A percentile compares a stretch with the other conserved stretches of the same genome.
Evolutionary conservation across 2,888 invertebrate genomes (phyloP).

Genomic region (Ochropleura leucogaster): DNA sequence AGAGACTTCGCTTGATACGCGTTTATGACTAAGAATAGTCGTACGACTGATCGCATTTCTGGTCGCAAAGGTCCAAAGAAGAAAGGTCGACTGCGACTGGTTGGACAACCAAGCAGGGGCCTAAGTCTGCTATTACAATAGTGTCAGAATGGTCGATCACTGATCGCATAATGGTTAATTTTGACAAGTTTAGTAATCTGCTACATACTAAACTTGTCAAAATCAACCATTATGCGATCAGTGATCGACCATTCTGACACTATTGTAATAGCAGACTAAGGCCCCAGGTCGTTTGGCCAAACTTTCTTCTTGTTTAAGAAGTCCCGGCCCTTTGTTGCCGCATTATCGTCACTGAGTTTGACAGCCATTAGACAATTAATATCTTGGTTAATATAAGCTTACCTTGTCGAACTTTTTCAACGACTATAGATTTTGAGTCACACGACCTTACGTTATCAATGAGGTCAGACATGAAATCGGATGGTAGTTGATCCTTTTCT

Average conservation of each 20-base stretch:
- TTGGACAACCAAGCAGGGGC: background rate
- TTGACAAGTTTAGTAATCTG: too few relatives aligned
- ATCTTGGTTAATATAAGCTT: background rate
- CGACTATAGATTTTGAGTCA: slow-evolving; percentile 12
- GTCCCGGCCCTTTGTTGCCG: background rate
- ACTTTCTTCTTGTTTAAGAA: background rate
- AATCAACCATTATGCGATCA: too few relatives aligned
- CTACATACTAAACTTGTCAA: too few relatives aligned
- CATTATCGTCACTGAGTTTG: background rate
- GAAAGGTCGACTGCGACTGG: background rate
- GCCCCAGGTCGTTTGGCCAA: background rate
- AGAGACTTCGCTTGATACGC: background rate
- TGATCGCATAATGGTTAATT: too few relatives aligned
- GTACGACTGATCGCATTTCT: background rate
- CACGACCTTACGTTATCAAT: slow-evolving; percentile 6
- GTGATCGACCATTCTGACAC: too few relatives aligned
- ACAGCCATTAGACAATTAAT: background rate
- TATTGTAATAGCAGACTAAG: too few relatives aligned
- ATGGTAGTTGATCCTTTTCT: slow-evolving; percentile 23
- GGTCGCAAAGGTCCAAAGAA: background rate
- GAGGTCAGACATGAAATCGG: slow-evolving; percentile 23
- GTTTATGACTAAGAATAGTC: background rate
- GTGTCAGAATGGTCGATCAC: too few relatives aligned
- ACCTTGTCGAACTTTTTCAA: slow-evolving; percentile 24
- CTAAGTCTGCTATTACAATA: too few relatives aligned